Evolutionary conservation across 2,888 invertebrate species (phyloP).

Genomic region (Ophraella communa): DNA sequence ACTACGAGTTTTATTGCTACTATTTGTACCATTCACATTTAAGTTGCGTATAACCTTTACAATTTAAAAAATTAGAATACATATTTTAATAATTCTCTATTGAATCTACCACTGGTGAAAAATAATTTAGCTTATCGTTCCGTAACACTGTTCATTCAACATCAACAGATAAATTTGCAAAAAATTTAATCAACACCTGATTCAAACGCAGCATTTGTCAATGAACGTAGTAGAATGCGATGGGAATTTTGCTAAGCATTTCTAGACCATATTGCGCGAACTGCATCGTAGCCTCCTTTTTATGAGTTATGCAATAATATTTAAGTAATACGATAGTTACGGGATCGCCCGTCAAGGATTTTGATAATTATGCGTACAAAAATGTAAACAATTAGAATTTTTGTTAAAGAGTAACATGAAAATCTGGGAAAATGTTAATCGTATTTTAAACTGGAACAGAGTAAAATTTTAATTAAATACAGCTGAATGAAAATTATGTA

Average conservation of each 20-base stretch:
- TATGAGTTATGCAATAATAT: slow-evolving; percentile 39
- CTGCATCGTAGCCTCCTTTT: slow-evolving; percentile 2
- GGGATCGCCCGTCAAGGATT: slow-evolving; percentile 19
- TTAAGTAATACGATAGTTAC: slow-evolving; percentile 39
- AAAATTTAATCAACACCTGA: slow-evolving; percentile 46
- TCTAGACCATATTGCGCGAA: slow-evolving; percentile 37
- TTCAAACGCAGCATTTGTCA: slow-evolving; percentile 37
- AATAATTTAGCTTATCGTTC: neutral
- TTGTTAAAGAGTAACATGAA: too few species aligned
- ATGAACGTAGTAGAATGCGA: slow-evolving; percentile 48
- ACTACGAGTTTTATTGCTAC: too few species aligned
- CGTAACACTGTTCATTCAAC: slow-evolving; percentile 35
- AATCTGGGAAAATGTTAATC: too few species aligned
- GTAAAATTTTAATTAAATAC: too few species aligned
- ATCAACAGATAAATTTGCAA: slow-evolving; percentile 37
- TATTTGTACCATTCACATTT: too few species aligned
- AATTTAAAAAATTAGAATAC: too few species aligned
- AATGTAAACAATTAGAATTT: neutral
- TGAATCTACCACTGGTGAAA: slow-evolving; percentile 27
- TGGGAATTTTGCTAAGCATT: slow-evolving; percentile 40
- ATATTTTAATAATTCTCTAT: too few species aligned
- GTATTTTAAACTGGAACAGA: too few species aligned
- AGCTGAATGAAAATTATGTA: too few species aligned
- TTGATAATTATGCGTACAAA: slow-evolving; percentile 11
- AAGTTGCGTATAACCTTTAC: too few species aligned